phyloP scores from a whole-genome alignment of 1,140 invertebrate species.

The Pseudomyrmex pallidus region DNA sequence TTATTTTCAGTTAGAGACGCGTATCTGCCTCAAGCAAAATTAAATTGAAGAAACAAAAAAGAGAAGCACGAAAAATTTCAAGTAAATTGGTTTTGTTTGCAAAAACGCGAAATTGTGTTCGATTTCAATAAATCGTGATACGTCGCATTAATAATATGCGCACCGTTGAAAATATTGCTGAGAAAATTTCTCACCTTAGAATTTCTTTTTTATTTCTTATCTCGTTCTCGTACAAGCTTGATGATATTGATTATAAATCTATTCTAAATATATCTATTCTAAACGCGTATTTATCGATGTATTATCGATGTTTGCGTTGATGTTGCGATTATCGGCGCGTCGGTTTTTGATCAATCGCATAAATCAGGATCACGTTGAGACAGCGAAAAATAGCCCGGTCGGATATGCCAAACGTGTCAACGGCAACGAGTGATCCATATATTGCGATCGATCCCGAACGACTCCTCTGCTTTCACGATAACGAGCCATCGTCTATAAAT shows the following conservation, averaged over 20 bases:
- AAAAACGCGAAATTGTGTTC: too few species aligned
- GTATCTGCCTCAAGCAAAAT: background rate
- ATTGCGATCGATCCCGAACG: slow-evolving; percentile 57
- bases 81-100: background rate
- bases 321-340: slow-evolving; percentile 45
- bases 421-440: slow-evolving; percentile 54
- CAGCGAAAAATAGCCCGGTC: slow-evolving; percentile 68
- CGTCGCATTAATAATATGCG: too few species aligned
- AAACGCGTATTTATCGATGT: slow-evolving; percentile 28
- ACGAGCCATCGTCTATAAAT: slow-evolving; percentile 83
- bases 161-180: background rate
- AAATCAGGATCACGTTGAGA: slow-evolving; percentile 53
- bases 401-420: slow-evolving; percentile 68
- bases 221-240: background rate
- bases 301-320: slow-evolving; percentile 5
- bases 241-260: slow-evolving; percentile 22
- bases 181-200: too few species aligned
- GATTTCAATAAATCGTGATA: too few species aligned
- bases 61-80: background rate
- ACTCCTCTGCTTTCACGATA: slow-evolving; percentile 81
- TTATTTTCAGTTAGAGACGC: slow-evolving; percentile 17
- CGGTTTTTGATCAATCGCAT: slow-evolving; percentile 54
- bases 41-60: background rate
- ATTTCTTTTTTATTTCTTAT: background rate
- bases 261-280: slow-evolving; percentile 30